phyloP scores from a whole-genome alignment of 2,888 invertebrate genomes.

The Serripes groenlandicus region DNA sequence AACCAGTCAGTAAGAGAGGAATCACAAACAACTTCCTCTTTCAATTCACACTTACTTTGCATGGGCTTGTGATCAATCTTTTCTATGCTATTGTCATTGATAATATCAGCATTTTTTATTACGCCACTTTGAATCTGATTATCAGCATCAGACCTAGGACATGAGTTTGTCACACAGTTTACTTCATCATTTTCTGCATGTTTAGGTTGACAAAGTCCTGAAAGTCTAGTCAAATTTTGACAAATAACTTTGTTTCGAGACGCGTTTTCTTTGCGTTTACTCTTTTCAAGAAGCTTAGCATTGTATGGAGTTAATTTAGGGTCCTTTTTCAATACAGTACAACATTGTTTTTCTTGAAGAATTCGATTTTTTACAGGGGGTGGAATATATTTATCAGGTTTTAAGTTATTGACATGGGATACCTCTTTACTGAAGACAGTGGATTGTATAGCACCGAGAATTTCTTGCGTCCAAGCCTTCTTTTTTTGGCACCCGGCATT shows the following conservation, averaged over 20 bases:
- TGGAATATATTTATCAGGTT: constrained; percentile 20
- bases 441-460: constrained; percentile 14
- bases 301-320: constrained; percentile 55
- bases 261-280: constrained; percentile 20
- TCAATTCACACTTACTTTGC: neutral
- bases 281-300: constrained; percentile 56
- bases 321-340: constrained; percentile 14
- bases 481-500: neutral
- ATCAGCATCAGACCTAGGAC: too few relatives aligned
- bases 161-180: neutral
- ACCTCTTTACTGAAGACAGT: constrained; percentile 6
- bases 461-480: constrained; percentile 20
- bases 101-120: too few relatives aligned
- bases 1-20: constrained; percentile 46
- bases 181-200: neutral
- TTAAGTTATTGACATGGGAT: neutral
- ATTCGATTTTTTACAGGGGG: constrained; percentile 13
- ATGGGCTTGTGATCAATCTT: neutral
- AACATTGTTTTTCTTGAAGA: constrained; percentile 2
- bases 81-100: too few relatives aligned
- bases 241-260: too few relatives aligned
- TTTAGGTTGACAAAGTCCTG: neutral
- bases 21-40: neutral
- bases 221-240: too few relatives aligned
- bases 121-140: too few relatives aligned